A percentile compares a stretch with the other conserved stretches of the same genome.
Conservation (phyloP, 2,888 invertebrate species). For the Meloe dianella region DNA sequence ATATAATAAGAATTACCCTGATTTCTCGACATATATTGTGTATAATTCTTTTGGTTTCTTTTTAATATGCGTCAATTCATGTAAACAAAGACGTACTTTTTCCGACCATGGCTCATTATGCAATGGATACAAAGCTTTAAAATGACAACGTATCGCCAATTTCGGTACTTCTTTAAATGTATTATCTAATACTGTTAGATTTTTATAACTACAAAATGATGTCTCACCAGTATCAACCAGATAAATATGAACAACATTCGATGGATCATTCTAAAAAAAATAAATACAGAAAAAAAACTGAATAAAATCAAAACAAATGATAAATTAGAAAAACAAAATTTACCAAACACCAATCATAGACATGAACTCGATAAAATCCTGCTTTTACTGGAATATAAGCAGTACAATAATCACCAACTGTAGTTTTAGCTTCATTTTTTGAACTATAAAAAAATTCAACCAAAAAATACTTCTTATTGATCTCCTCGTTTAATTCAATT, state of each 20-base stretch:
- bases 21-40: background rate
- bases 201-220: conserved; percentile 28
- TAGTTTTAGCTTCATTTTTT: conserved; percentile 37
- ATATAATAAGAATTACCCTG: background rate
- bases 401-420: conserved; percentile 41
- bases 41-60: background rate
- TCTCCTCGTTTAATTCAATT: conserved; percentile 11
- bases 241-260: conserved; percentile 38
- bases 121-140: background rate
- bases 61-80: background rate
- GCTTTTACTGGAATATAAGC: conserved; percentile 34
- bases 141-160: conserved; percentile 15
- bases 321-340: too few species aligned
- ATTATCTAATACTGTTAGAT: conserved; percentile 11
- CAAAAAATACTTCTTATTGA: conserved; percentile 16
- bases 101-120: background rate
- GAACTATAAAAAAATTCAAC: conserved; percentile 16
- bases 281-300: background rate
- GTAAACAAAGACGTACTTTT: background rate
- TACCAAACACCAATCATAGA: conserved; percentile 43
- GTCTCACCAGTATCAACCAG: conserved; percentile 46
- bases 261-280: conserved; percentile 35
- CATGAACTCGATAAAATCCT: conserved; percentile 40
- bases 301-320: too few species aligned
- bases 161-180: conserved; percentile 9